Base-by-base conservation (phyloP, 2,888 invertebrate genomes). In the Nebria brevicollis region DNA sequence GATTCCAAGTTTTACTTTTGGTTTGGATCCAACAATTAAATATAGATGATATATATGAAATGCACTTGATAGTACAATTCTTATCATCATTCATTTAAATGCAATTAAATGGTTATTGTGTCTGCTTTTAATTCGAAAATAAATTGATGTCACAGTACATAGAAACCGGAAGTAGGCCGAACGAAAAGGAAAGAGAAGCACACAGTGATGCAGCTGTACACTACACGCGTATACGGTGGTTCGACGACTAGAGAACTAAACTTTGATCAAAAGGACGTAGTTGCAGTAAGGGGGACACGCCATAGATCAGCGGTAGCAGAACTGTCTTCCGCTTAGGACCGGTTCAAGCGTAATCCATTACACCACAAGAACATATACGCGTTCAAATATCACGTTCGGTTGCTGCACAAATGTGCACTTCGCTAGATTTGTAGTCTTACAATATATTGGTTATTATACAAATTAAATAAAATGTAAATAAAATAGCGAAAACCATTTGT, bases 221-320 rank as follows among this genome's bases (percentile, higher is more conserved):
- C 6, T n/a, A 72, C 41, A 73, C 43, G 13, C n/a, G 11, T 8
- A 73, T n/a, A 64, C 54, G 15, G n/a, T 34, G 64, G 34, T 70
- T 42, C 78, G 20, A 72, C 80, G 20, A 68, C 20, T 68, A 26
- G 25, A 64, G 26, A 34, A 43, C 26, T 41, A 20, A 20, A 15
- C 34, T 41, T 25, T 42, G 72, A 77, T 54, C 73, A 41, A 26
- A 43, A 20, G 42, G 78, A 54, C 43, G 64, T 41, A 42, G 77
- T 7, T 13, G 78, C 65, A 34, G 10, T 10, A 74, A 66, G 79
- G 34, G 42, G 66, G 75, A 80, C 79, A 79, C 73, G 80, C 80
- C 70, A 80, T 80, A 75, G 70, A 80, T 80, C 80, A 80, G 80
- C 70, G 80, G 80, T 80, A 80, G 80, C 75, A 80, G 80, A 80